A percentile compares a stretch with the other conserved stretches of the same genome.
Evolutionary conservation across 1,140 invertebrate genomes (phyloP).

Genomic region (Rhyzopertha dominica): DNA sequence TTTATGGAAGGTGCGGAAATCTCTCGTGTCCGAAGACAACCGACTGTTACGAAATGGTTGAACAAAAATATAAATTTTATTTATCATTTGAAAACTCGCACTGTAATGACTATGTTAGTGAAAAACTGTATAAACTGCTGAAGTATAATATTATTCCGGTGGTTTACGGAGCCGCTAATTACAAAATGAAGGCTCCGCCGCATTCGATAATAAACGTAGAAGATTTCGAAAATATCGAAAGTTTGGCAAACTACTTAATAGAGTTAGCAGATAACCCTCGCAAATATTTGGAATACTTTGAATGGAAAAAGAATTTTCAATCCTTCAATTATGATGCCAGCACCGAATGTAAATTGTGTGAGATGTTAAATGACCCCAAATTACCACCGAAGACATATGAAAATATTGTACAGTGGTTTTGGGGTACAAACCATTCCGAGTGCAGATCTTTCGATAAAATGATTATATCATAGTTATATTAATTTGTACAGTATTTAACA

Average conservation of each 20-base stretch:
- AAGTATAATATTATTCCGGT: slow-evolving; percentile 49
- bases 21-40: slow-evolving; percentile 36
- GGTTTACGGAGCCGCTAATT: slow-evolving; percentile 52
- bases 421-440: too few species aligned
- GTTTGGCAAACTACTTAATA: slow-evolving; percentile 51
- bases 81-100: slow-evolving; percentile 64
- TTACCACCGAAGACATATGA: too few species aligned
- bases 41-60: slow-evolving; percentile 46
- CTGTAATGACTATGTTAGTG: slow-evolving; percentile 58
- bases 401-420: too few species aligned
- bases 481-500: too few species aligned
- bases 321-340: too few species aligned
- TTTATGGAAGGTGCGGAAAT: slow-evolving; percentile 58
- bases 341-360: too few species aligned
- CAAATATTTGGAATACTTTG: slow-evolving; percentile 49
- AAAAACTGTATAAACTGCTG: slow-evolving; percentile 54
- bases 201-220: slow-evolving; percentile 57
- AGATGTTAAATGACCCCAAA: too few species aligned
- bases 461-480: too few species aligned
- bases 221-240: slow-evolving; percentile 47
- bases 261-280: slow-evolving; percentile 44
- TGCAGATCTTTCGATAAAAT: too few species aligned
- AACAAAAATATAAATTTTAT: slow-evolving; percentile 58
- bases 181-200: slow-evolving; percentile 50
- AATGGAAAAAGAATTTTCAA: slow-evolving; percentile 52